Evolutionary conservation across 1,140 invertebrate species (phyloP).

Genomic region (Ostrea edulis): DNA sequence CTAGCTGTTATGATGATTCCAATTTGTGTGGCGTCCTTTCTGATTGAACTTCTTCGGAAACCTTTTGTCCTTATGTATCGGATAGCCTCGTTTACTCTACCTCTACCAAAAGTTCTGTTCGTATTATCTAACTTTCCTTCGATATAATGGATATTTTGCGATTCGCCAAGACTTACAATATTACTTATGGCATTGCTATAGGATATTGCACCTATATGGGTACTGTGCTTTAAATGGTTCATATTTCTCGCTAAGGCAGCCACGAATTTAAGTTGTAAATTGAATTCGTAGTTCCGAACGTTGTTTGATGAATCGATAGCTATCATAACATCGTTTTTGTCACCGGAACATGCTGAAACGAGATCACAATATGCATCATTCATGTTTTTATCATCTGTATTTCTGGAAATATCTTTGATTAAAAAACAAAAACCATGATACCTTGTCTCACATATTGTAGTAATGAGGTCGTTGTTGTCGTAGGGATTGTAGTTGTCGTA

Average conservation of each 20-base stretch:
- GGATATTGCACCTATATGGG: conserved; percentile 60
- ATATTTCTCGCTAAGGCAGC: conserved; percentile 58
- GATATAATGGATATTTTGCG: conserved; percentile 49
- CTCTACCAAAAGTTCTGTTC: conserved; percentile 47
- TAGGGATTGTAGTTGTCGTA: neutral
- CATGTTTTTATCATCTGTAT: neutral
- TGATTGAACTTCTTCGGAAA: conserved; percentile 59
- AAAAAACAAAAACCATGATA: neutral
- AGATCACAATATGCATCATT: neutral
- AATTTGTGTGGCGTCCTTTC: conserved; percentile 60
- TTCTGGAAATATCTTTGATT: neutral
- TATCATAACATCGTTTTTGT: conserved; percentile 65
- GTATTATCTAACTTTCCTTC: conserved; percentile 52
- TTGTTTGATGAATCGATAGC: conserved; percentile 65
- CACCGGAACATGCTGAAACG: conserved; percentile 62
- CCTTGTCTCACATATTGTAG: conserved; percentile 48
- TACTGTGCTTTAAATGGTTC: conserved; percentile 56
- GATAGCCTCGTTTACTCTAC: conserved; percentile 59
- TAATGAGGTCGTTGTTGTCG: conserved; percentile 7
- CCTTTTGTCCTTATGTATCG: conserved; percentile 63
- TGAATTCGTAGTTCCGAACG: conserved; percentile 59
- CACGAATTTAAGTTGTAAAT: conserved; percentile 63
- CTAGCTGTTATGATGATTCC: conserved; percentile 60
- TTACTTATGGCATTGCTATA: conserved; percentile 59
- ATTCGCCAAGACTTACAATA: conserved; percentile 60